phyloP scores from a whole-genome alignment of 2,797 vertebrate species.

The Anabacerthia variegaticeps region DNA sequence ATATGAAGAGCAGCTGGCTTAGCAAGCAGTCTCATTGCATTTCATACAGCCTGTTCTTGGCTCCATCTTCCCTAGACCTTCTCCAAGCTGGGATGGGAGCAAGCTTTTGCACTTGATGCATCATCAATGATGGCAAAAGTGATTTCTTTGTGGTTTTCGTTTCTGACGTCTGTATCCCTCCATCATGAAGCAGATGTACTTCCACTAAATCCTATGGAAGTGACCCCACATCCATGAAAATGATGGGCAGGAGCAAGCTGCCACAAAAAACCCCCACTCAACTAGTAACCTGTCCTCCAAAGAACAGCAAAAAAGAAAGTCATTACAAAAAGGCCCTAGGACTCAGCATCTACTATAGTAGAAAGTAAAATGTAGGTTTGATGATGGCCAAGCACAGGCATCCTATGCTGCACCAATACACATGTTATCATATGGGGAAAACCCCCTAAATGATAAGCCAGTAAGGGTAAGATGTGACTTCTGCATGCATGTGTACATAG shows the following conservation, averaged over 20 bases:
- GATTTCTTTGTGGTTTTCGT: neutral
- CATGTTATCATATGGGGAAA: neutral
- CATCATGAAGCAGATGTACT: neutral
- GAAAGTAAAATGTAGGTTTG: neutral
- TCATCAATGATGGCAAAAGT: neutral
- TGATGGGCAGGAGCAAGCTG: neutral
- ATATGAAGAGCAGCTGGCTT: neutral
- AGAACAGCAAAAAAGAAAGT: neutral
- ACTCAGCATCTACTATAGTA: neutral
- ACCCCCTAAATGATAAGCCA: neutral
- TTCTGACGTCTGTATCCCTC: neutral
- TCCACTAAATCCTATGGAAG: neutral
- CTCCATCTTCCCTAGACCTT: neutral
- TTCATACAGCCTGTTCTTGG: neutral
- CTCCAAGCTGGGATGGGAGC: neutral
- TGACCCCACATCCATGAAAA: neutral
- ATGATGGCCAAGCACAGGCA: neutral
- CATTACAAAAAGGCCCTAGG: neutral
- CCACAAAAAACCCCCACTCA: neutral
- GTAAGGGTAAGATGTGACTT: neutral
- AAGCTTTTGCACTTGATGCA: neutral
- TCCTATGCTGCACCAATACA: neutral
- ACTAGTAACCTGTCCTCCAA: neutral
- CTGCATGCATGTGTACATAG: accelerated
- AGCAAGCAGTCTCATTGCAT: neutral